phyloP scores from a whole-genome alignment of 2,888 invertebrate genomes.

The Apoda limacodes region DNA sequence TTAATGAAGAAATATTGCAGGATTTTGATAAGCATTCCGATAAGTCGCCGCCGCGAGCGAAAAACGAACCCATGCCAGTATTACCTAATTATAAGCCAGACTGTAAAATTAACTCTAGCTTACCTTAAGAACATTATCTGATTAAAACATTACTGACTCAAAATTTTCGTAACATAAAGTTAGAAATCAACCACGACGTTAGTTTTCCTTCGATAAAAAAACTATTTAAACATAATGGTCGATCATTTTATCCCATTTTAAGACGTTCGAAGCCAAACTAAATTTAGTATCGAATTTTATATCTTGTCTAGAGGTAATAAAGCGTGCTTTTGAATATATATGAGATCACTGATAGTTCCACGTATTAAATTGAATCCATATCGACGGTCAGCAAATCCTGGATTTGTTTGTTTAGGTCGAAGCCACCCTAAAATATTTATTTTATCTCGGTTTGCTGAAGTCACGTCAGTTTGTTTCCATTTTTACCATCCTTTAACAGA shows the following conservation, averaged over 20 bases:
- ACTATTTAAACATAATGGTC: too few species aligned
- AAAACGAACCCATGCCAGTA: conserved; percentile 33
- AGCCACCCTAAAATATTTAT: conserved; percentile 70
- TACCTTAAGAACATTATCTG: too few species aligned
- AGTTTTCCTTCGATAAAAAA: too few species aligned
- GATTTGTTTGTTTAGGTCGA: conserved; percentile 66
- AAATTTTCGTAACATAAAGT: too few species aligned
- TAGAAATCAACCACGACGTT: too few species aligned
- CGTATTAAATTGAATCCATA: conserved; percentile 69
- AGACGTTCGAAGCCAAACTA: conserved; percentile 24
- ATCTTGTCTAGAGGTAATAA: conserved; percentile 26
- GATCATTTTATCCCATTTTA: too few species aligned
- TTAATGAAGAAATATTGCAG: conserved; percentile 66
- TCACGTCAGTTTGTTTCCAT: conserved; percentile 64
- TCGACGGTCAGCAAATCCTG: conserved; percentile 68
- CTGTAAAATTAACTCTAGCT: too few species aligned
- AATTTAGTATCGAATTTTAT: conserved; percentile 21
- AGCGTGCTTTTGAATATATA: conserved; percentile 30
- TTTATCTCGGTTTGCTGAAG: conserved; percentile 68
- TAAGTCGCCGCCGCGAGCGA: conserved; percentile 39
- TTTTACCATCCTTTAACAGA: conserved; percentile 54
- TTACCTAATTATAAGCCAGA: too few species aligned
- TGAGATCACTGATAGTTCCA: conserved; percentile 55
- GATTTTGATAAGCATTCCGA: conserved; percentile 51
- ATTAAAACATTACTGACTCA: too few species aligned